These are phyloP conservation scores for Streblospio benedicti DNA, from an alignment of 1,140 invertebrate species.

Conservation along the genomic window DNA sequence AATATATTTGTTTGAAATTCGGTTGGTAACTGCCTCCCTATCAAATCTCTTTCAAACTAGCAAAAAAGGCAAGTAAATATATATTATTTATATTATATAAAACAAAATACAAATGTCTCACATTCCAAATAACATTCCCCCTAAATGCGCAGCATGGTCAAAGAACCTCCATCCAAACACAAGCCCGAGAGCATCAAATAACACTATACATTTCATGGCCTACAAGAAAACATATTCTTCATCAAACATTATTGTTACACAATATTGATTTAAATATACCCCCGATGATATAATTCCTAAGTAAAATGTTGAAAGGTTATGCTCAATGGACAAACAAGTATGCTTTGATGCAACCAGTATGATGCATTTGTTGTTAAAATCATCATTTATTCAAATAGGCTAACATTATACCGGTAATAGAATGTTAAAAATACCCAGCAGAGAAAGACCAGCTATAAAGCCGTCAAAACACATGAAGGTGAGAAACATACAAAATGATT, in stretches of 20 bases:
- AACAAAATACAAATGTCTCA: no score
- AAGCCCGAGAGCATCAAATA: slow-evolving; percentile 71
- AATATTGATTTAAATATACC: no score
- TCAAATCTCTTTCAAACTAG: neutral
- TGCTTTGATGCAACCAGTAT: slow-evolving; percentile 18
- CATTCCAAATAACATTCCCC: slow-evolving; percentile 85
- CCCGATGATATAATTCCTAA: no score
- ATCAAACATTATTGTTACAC: slow-evolving; percentile 15
- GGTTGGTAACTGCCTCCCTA: neutral
- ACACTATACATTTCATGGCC: slow-evolving; percentile 79
- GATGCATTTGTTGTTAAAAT: no score
- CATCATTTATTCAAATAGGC: no score
- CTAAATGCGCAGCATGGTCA: slow-evolving; percentile 96
- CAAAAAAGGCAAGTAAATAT: slow-evolving; percentile 1
- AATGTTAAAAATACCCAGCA: no score
- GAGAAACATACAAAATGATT: no score
- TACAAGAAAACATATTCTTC: slow-evolving; percentile 48
- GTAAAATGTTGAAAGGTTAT: no score
- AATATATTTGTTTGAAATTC: neutral
- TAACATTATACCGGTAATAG: no score
- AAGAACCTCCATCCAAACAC: slow-evolving; percentile 82
- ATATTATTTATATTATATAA: neutral
- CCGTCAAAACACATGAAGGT: no score
- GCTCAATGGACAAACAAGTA: no score
- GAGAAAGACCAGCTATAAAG: no score